Evolutionary conservation across 2,113 vertebrate species (phyloP).

Genomic region (Cottus gobio): DNA sequence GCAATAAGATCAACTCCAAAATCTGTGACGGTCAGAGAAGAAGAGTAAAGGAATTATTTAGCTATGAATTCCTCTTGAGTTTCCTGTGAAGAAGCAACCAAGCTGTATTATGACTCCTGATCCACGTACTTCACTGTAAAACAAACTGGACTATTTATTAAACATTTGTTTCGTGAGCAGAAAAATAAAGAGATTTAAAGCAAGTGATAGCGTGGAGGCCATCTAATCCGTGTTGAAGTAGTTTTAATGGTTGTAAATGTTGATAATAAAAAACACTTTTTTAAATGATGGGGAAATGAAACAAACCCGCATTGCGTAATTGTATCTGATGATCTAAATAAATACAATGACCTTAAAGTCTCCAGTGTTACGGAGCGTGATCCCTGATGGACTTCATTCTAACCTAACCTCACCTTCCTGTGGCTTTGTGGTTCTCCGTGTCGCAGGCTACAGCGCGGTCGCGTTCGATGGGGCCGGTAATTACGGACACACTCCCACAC

Average conservation of each 20-base stretch:
- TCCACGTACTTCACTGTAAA: neutral
- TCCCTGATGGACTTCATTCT: neutral
- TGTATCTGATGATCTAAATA: neutral
- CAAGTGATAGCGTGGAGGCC: neutral
- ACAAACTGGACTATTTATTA: neutral
- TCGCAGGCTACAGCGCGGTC: conserved; percentile 91
- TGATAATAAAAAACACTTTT: neutral
- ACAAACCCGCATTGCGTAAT: neutral
- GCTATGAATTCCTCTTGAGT: neutral
- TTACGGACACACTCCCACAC: conserved; percentile 94
- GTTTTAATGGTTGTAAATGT: neutral
- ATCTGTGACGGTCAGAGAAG: neutral
- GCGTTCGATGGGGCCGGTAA: conserved; percentile 92
- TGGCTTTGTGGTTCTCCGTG: conserved; percentile 52
- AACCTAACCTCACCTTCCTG: neutral
- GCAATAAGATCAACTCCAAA: neutral
- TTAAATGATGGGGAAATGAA: neutral
- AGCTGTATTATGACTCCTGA: neutral
- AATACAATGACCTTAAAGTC: neutral
- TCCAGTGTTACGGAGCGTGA: neutral
- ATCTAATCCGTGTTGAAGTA: neutral
- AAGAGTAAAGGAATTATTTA: neutral
- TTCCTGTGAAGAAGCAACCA: neutral
- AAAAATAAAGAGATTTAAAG: neutral
- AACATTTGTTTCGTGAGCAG: neutral